phyloP scores from a whole-genome alignment of 2,888 invertebrate genomes.

The Philhelius pedissequus region DNA sequence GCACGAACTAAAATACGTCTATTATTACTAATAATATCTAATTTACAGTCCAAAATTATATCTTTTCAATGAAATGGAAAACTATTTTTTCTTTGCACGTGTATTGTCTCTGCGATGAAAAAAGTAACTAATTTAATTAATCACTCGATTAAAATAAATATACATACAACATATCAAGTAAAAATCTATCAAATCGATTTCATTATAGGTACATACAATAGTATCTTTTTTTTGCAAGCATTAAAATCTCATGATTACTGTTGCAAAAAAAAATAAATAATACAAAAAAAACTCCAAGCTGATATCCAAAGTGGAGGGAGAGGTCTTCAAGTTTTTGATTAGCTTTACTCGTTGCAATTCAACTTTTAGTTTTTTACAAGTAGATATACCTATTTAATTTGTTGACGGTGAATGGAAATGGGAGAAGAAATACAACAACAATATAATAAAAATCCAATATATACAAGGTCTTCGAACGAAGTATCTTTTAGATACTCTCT shows the following conservation, averaged over 20 bases:
- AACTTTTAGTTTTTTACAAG: background rate
- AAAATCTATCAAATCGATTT: background rate
- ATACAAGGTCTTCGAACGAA: constrained; percentile 50
- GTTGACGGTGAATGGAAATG: constrained; percentile 49
- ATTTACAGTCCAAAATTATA: too few relatives aligned
- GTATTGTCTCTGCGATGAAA: background rate
- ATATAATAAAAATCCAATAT: constrained; percentile 49
- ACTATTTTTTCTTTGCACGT: background rate
- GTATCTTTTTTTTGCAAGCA: background rate
- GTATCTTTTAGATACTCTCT: constrained; percentile 63
- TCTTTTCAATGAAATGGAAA: background rate
- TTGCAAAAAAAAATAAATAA: background rate
- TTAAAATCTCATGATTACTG: background rate
- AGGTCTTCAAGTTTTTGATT: constrained; percentile 58
- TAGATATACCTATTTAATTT: constrained; percentile 23
- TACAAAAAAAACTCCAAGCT: background rate
- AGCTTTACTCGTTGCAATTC: constrained; percentile 49
- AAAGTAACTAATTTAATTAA: background rate
- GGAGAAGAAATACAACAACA: constrained; percentile 22
- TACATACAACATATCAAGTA: background rate
- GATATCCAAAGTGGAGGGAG: constrained; percentile 44
- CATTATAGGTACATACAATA: background rate
- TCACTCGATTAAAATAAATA: background rate
- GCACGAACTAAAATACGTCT: too few relatives aligned
- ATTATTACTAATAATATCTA: too few relatives aligned